A percentile compares a stretch with the other conserved stretches of the same genome.
Conservation (phyloP, 2,113 vertebrate genomes). For the Leptodactylus fuscus region DNA sequence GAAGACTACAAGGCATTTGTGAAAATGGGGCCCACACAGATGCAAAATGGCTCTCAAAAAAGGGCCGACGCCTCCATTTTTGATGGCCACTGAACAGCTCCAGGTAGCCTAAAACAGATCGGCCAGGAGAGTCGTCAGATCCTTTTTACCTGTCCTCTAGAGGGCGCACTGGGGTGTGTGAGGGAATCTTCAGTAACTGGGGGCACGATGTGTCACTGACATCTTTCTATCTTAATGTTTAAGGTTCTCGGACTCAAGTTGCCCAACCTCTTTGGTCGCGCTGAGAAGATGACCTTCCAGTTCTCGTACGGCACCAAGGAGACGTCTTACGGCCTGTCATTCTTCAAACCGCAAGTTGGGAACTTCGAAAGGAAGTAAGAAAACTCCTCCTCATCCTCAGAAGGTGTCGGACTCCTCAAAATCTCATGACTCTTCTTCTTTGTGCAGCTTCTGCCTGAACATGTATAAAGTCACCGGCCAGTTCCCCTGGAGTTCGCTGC, state of each 20-base stretch:
- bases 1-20: too few species aligned
- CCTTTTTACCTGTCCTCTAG: too few species aligned
- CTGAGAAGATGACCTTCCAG: conserved; percentile 96
- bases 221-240: neutral
- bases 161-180: too few species aligned
- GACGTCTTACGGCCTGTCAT: conserved; percentile 92
- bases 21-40: too few species aligned
- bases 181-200: too few species aligned
- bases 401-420: too few species aligned
- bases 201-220: neutral
- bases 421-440: conserved; percentile 33
- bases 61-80: too few species aligned
- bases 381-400: neutral
- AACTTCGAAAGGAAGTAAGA: conserved; percentile 92
- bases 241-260: conserved; percentile 94
- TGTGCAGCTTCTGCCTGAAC: conserved; percentile 88
- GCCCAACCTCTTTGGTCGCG: conserved; percentile 90
- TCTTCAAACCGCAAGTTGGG: conserved; percentile 94
- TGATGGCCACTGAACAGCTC: too few species aligned
- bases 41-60: too few species aligned
- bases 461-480: conserved; percentile 95
- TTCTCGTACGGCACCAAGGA: conserved; percentile 99
- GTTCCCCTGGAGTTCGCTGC: conserved; percentile 97
- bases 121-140: too few species aligned
- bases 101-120: too few species aligned